A percentile compares a stretch with the other conserved stretches of the same genome.
Conservation (phyloP, 2,888 invertebrate genomes). For the Ellobium chinense region DNA sequence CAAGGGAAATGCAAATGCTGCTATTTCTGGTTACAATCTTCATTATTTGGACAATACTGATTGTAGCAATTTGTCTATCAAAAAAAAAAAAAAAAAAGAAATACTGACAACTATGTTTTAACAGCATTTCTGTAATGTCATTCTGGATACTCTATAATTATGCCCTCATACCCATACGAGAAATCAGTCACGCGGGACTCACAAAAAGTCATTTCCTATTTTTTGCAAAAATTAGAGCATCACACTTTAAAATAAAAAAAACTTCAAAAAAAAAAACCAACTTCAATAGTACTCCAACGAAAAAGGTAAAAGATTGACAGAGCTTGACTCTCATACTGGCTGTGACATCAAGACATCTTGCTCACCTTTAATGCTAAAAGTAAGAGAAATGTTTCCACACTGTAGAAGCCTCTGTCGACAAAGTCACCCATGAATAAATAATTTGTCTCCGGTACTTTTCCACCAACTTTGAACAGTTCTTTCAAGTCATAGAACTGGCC, state of each 20-base stretch:
- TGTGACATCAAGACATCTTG: too few relatives aligned
- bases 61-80: too few relatives aligned
- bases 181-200: too few relatives aligned
- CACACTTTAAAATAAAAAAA: not conserved
- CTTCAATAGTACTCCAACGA: not conserved
- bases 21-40: too few relatives aligned
- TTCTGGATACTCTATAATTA: too few relatives aligned
- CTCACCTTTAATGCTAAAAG: constrained; percentile 96
- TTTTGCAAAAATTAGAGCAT: not conserved
- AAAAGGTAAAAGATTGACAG: not conserved
- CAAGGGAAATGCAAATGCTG: too few relatives aligned
- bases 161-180: too few relatives aligned
- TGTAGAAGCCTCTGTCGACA: constrained; percentile 99
- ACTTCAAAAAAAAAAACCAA: not conserved
- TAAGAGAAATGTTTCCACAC: constrained; percentile 98
- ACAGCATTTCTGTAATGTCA: too few relatives aligned
- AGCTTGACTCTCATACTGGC: not conserved
- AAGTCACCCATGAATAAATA: constrained; percentile 99
- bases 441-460: constrained; percentile 99
- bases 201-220: too few relatives aligned
- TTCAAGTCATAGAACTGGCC: constrained; percentile 99
- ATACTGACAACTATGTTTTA: too few relatives aligned
- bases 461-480: constrained; percentile 90
- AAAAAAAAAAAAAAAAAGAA: too few relatives aligned
- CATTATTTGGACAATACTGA: too few relatives aligned